Evolutionary conservation across 1,140 invertebrate genomes (phyloP).

Genomic region (Apis dorsata): DNA sequence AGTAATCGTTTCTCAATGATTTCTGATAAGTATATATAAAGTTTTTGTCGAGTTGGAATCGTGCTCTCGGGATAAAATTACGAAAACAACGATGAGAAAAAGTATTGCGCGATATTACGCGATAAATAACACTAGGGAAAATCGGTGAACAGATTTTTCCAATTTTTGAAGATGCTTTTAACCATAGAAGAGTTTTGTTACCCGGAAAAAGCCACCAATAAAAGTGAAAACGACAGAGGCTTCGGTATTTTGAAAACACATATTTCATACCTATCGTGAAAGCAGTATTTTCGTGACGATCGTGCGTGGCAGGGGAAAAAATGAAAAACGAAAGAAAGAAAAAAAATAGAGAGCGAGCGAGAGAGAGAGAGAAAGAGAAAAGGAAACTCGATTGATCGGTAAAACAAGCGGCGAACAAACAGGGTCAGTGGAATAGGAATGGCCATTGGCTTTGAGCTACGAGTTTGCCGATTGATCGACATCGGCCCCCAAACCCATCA

Average conservation of each 20-base stretch:
- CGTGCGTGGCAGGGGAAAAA: constrained; percentile 4
- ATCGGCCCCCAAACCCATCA: constrained; percentile 61
- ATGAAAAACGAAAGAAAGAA: constrained; percentile 22
- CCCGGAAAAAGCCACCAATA: neutral
- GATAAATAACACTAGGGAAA: neutral
- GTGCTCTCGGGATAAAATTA: too few relatives aligned
- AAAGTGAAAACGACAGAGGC: constrained; percentile 17
- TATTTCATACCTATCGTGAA: constrained; percentile 23
- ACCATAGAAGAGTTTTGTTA: neutral
- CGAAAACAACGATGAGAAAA: neutral
- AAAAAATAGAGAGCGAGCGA: too few relatives aligned
- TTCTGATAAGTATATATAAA: too few relatives aligned
- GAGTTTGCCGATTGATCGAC: constrained; percentile 71
- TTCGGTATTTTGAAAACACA: neutral
- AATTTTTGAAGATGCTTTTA: neutral
- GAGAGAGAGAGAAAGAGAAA: neutral
- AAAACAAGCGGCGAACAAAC: constrained; percentile 58
- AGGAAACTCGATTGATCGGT: constrained; percentile 35
- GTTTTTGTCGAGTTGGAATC: too few relatives aligned
- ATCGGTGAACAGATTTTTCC: neutral
- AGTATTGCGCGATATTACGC: neutral
- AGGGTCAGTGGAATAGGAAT: constrained; percentile 66
- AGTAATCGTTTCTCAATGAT: too few relatives aligned
- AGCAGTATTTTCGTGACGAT: constrained; percentile 1
- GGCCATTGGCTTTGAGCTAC: constrained; percentile 57